Conservation (phyloP, 2,888 invertebrate genomes). For the Mamestra brassicae region DNA sequence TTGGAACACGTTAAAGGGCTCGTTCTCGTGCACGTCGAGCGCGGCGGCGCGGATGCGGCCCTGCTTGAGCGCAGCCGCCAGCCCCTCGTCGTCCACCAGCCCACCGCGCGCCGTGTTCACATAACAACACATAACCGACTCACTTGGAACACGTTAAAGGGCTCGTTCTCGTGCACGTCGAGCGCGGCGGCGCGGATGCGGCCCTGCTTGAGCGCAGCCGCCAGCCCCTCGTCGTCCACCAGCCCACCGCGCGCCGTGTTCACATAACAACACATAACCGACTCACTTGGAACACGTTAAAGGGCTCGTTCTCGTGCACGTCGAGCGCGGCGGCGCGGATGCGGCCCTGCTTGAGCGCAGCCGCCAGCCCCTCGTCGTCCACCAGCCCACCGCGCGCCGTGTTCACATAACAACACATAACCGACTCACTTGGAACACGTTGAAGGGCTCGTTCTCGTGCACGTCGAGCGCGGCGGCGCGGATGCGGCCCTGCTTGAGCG, state of each 20-base stretch:
- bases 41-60: conserved; percentile 99
- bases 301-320: conserved; percentile 99
- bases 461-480: no score
- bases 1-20: conserved; percentile 94
- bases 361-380: conserved; percentile 98
- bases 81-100: conserved; percentile 98
- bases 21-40: conserved; percentile 99
- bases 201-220: conserved; percentile 99
- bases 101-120: no score
- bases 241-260: no score
- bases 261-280: no score
- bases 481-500: no score
- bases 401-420: conserved; percentile 94
- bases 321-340: conserved; percentile 99
- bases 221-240: conserved; percentile 99
- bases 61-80: conserved; percentile 99
- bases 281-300: conserved; percentile 97
- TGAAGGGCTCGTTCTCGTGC: no score
- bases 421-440: conserved; percentile 96
- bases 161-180: conserved; percentile 99
- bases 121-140: no score
- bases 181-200: conserved; percentile 99
- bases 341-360: conserved; percentile 99
- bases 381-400: conserved; percentile 99
- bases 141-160: conserved; percentile 91